Evolutionary conservation across 2,113 vertebrate species (phyloP), one percentile per base, ranked within the genome.

Genomic region (Odontesthes bonariensis): DNA sequence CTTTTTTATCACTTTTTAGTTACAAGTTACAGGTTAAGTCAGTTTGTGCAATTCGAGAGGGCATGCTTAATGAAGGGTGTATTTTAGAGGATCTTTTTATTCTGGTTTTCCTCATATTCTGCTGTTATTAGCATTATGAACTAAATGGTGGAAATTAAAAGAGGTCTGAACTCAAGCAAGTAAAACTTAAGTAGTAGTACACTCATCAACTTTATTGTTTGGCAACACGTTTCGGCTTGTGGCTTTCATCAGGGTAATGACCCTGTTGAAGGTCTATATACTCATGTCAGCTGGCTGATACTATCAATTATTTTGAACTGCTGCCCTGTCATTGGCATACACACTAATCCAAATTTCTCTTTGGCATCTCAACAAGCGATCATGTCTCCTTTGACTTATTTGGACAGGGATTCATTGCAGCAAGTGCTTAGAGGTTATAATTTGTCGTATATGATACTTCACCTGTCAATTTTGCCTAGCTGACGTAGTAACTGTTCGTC

Each of bases 251-350:
- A 49, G 46, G 46, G 42, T 16, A 5, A 44, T 44, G 42, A 16
- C 42, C 42, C 16, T 16, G 16, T 14, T 14, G 13, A 14, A 44
- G 42, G 12, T 11, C 6, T 8, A 55, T 71, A 63, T 2, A 35
- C 69, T 61, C 12, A 16, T 0, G 22, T 32, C 49, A 49, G 46
- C 55, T 74, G 22, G 53, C 59, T 73, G 55, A 52, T 65, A 27
- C 44, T 60, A 42, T 64, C 46, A 59, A 17, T 77, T 38, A 49
- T 49, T 83, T 52, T 66, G 63, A 60, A 62, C 67, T 73, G 33
- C 58, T 27, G 60, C 32, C 23, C 56, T 5, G 38, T 1, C 11
- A 31, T 33, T 49, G 33, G 40, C 46, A 77, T 6, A 20, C 8
- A 35, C 19, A 62, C 47, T 9, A 38, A 38, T 38, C 5, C 35